Evolutionary conservation across 1,140 invertebrate genomes (phyloP).

Genomic region (Yoshiicerus persimilis): DNA sequence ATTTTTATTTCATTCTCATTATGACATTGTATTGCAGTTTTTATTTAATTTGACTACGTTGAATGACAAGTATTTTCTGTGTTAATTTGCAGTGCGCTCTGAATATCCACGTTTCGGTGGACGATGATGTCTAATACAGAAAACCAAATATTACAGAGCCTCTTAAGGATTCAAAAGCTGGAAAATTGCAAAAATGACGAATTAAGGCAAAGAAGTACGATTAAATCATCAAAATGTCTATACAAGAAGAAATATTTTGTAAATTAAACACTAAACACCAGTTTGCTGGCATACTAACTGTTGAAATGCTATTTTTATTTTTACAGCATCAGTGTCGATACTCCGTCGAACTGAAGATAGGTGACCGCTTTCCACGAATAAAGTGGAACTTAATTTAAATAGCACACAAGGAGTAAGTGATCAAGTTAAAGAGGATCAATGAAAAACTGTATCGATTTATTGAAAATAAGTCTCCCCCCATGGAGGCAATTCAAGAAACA

Average conservation of each 20-base stretch:
- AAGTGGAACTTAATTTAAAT: neutral
- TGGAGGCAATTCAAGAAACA: neutral
- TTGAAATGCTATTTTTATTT: too few species aligned
- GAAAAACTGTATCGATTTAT: neutral
- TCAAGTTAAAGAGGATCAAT: neutral
- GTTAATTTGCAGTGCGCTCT: neutral
- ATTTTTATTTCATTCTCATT: too few species aligned
- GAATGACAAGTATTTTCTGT: neutral
- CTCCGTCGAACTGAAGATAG: neutral
- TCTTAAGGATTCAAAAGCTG: slow-evolving; percentile 31
- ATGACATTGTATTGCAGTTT: too few species aligned
- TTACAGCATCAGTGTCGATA: neutral
- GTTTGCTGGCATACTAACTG: too few species aligned
- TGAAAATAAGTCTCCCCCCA: neutral
- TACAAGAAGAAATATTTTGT: too few species aligned
- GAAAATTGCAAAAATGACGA: neutral
- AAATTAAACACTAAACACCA: too few species aligned
- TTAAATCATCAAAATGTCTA: too few species aligned
- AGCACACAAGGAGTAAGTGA: neutral
- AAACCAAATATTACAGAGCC: slow-evolving; percentile 31
- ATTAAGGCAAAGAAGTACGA: neutral
- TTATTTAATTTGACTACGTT: too few species aligned
- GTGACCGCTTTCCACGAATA: neutral
- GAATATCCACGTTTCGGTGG: neutral
- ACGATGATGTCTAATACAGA: slow-evolving; percentile 12